A percentile compares a stretch with the other conserved stretches of the same genome.
Conservation (phyloP, 2,797 vertebrate genomes). For the Rhinella marina region DNA sequence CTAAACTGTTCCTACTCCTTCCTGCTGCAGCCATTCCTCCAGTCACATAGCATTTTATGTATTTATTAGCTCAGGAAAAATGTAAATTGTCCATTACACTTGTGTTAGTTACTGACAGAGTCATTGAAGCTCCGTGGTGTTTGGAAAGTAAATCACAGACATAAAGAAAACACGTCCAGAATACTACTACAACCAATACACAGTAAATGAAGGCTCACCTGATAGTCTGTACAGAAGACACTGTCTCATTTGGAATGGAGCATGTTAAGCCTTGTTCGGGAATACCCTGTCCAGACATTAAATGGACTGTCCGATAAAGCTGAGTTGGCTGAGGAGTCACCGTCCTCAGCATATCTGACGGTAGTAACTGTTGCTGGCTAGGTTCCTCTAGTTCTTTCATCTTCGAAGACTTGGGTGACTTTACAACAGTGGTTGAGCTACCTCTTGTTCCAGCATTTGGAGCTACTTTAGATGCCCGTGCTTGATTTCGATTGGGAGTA, state of each 20-base stretch:
- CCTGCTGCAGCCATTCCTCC: too few species aligned
- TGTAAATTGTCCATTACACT: too few species aligned
- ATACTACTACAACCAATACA: background rate
- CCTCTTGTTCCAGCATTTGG: conserved; percentile 70
- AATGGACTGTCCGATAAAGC: conserved; percentile 91
- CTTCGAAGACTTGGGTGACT: conserved; percentile 74
- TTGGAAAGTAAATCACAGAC: too few species aligned
- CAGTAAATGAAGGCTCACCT: conserved; percentile 70
- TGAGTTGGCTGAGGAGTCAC: conserved; percentile 84
- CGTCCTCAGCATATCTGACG: conserved; percentile 89
- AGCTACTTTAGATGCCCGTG: conserved; percentile 70
- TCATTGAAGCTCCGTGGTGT: too few species aligned
- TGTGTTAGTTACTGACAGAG: too few species aligned
- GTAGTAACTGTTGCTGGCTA: conserved; percentile 83
- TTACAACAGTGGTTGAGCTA: conserved; percentile 73
- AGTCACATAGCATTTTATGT: too few species aligned
- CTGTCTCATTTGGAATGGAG: conserved; percentile 71
- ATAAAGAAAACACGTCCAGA: too few species aligned
- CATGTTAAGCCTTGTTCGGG: conserved; percentile 69
- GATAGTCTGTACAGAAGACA: conserved; percentile 73
- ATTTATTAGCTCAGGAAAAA: too few species aligned
- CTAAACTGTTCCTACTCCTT: too few species aligned
- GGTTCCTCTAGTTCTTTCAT: conserved; percentile 75
- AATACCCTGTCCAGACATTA: conserved; percentile 83
- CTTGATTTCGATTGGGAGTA: conserved; percentile 71